These are phyloP conservation scores for Bombus consobrinus DNA, from an alignment of 1,140 invertebrate species.

Conservation along the genomic window DNA sequence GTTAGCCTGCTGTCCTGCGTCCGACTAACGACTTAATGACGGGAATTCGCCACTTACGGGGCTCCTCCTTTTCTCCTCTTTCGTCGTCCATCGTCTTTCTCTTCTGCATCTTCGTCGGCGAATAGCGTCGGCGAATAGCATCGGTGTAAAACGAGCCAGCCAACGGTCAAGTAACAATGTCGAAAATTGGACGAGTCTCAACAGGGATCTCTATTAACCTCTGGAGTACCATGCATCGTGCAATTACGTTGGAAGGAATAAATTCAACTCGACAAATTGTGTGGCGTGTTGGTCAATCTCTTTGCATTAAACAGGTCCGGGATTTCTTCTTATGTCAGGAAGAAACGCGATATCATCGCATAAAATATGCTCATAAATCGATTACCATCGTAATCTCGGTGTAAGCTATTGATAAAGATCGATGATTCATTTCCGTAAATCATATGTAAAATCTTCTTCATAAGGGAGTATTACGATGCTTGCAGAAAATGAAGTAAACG, in stretches of 20 bases:
- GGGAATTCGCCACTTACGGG: slow-evolving; percentile 76
- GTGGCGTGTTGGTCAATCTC: neutral
- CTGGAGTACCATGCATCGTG: slow-evolving; percentile 9
- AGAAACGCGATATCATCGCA: neutral
- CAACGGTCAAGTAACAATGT: slow-evolving; percentile 61
- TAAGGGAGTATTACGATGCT: neutral
- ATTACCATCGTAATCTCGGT: neutral
- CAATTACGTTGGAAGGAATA: slow-evolving; percentile 46
- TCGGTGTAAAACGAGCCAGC: slow-evolving; percentile 54
- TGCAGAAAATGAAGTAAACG: neutral
- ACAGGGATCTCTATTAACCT: slow-evolving; percentile 56
- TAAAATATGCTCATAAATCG: neutral
- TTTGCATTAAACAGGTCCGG: neutral
- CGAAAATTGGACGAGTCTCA: slow-evolving; percentile 61
- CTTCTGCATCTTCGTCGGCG: slow-evolving; percentile 19
- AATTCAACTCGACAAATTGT: slow-evolving; percentile 30
- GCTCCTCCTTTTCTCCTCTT: slow-evolving; percentile 61
- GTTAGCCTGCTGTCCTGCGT: slow-evolving; percentile 66
- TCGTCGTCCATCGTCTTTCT: slow-evolving; percentile 36
- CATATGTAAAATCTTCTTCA: neutral
- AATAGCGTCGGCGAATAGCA: slow-evolving; percentile 19
- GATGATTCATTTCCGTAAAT: neutral
- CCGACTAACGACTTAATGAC: slow-evolving; percentile 79
- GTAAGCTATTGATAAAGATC: neutral
- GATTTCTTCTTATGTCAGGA: neutral